Conservation (phyloP, 2,113 vertebrate species). For the Bos indicus region DNA sequence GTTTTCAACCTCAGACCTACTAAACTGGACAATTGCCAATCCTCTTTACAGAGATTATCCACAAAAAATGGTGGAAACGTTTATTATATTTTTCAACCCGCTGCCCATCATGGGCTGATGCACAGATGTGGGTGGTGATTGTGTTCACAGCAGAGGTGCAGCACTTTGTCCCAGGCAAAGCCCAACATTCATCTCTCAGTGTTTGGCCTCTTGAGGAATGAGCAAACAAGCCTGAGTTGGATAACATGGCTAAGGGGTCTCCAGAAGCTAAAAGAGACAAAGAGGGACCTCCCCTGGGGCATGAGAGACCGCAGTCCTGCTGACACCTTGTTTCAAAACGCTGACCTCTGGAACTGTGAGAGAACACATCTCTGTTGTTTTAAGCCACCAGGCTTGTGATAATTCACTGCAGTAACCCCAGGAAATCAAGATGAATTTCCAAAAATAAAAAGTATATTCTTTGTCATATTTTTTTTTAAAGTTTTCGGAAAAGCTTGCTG, state of each 20-base stretch:
- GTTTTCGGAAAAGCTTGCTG: neutral
- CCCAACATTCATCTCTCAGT: neutral
- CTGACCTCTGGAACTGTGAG: neutral
- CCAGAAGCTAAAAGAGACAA: neutral
- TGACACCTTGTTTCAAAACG: neutral
- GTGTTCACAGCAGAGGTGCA: neutral
- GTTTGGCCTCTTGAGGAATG: neutral
- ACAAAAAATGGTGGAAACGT: neutral
- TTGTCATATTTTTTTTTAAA: neutral
- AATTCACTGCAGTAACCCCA: neutral
- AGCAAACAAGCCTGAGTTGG: neutral
- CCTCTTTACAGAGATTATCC: neutral
- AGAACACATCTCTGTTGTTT: neutral
- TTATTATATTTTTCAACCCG: neutral
- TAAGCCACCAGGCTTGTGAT: neutral
- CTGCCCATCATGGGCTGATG: neutral
- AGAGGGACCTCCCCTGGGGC: neutral
- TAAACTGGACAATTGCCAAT: neutral
- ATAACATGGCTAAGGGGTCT: rapidly evolving
- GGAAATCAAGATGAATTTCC: neutral
- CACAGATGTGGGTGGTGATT: neutral
- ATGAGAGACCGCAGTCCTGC: neutral
- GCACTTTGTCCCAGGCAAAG: neutral
- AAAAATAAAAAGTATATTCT: neutral
- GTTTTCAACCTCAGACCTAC: neutral